These are phyloP conservation scores for Pseudomyrmex cubaensis DNA, from an alignment of 1,140 invertebrate species.

Conservation along the genomic window DNA sequence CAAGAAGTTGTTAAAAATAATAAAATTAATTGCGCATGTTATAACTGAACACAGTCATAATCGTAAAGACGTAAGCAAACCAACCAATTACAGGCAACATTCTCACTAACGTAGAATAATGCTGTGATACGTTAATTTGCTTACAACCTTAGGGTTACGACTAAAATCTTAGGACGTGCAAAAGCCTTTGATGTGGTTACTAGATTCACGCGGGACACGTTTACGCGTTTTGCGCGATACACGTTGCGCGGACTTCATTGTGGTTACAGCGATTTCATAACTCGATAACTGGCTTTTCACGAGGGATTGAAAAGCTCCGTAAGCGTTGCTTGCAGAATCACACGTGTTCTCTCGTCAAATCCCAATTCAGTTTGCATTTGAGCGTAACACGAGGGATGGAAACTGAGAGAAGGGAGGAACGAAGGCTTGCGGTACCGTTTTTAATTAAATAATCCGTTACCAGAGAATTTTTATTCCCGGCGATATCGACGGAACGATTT, in stretches of 20 bases:
- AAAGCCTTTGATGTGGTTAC: neutral
- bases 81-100: too few species aligned
- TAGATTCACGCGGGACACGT: conserved; percentile 13
- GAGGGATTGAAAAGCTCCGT: conserved; percentile 60
- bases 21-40: too few species aligned
- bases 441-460: conserved; percentile 74
- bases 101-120: too few species aligned
- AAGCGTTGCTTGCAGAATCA: conserved; percentile 66
- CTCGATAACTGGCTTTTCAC: conserved; percentile 67
- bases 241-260: conserved; percentile 43
- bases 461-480: conserved; percentile 72
- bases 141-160: too few species aligned
- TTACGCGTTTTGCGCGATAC: conserved; percentile 33
- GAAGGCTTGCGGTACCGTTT: conserved; percentile 54
- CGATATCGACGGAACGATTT: conserved; percentile 70
- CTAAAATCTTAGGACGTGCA: too few species aligned
- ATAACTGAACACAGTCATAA: too few species aligned
- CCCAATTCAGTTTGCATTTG: conserved; percentile 67
- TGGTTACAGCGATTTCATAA: conserved; percentile 54
- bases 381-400: conserved; percentile 28
- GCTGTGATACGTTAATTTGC: too few species aligned
- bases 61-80: too few species aligned
- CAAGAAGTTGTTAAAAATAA: too few species aligned
- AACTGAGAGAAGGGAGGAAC: neutral
- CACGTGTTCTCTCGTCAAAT: conserved; percentile 56